These are phyloP conservation scores for Emydocephalus ijimae DNA, from an alignment of 2,113 vertebrate genomes.

Conservation along the genomic window DNA sequence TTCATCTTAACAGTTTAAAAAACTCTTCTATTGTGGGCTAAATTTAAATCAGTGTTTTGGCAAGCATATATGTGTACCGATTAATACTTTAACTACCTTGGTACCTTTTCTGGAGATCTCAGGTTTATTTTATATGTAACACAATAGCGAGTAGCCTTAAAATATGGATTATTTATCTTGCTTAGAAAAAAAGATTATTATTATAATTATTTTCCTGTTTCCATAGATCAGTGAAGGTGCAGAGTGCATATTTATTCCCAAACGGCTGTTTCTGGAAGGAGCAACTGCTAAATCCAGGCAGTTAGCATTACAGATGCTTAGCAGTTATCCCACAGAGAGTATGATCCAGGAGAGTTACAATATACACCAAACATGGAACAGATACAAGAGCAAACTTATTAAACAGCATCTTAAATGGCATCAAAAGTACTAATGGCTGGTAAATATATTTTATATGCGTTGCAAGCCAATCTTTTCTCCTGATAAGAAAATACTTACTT, in stretches of 20 bases:
- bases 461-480: neutral
- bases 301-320: neutral
- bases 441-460: neutral
- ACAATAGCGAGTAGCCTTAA: neutral
- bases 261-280: conserved; percentile 44
- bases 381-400: conserved; percentile 35
- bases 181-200: neutral
- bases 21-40: neutral
- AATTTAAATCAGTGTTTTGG: neutral
- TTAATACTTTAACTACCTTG: neutral
- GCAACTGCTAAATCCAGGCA: conserved; percentile 25
- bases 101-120: neutral
- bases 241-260: conserved; percentile 47
- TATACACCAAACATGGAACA: conserved; percentile 15
- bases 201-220: conserved; percentile 15
- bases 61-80: neutral
- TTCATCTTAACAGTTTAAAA: neutral
- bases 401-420: neutral
- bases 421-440: neutral
- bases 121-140: neutral
- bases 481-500: neutral
- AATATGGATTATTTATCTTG: neutral
- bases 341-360: conserved; percentile 11
- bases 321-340: conserved; percentile 22
- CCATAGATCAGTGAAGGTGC: conserved; percentile 47